A percentile compares a stretch with the other conserved stretches of the same genome.
phyloP scores from a whole-genome alignment of 1,140 invertebrate genomes.

The Drosophila tropicalis region DNA sequence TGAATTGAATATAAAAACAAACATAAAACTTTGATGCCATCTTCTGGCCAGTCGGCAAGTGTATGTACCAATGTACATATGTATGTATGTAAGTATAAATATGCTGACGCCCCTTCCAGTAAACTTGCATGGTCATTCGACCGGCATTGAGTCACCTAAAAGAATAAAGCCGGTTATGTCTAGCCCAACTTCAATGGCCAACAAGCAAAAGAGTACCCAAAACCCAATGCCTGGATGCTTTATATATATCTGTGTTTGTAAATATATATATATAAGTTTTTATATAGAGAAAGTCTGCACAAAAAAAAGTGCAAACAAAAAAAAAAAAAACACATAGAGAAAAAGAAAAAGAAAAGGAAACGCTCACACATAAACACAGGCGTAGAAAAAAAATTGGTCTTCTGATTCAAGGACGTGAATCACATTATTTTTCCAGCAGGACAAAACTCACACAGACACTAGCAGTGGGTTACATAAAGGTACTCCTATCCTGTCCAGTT shows the following conservation, averaged over 20 bases:
- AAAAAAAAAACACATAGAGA: constrained; percentile 48
- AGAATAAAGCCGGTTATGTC: constrained; percentile 65
- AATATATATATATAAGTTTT: constrained; percentile 60
- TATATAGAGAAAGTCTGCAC: constrained; percentile 80
- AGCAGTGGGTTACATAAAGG: constrained; percentile 63
- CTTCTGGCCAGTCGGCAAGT: constrained; percentile 23
- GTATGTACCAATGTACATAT: constrained; percentile 21
- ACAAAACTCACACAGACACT: constrained; percentile 69
- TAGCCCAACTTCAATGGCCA: constrained; percentile 61
- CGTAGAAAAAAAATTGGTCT: constrained; percentile 80
- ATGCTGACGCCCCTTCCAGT: constrained; percentile 6
- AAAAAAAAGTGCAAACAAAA: constrained; percentile 80
- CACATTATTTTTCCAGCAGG: constrained; percentile 79
- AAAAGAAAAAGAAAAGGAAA: constrained; percentile 54
- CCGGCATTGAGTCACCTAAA: constrained; percentile 64
- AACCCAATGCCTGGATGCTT: constrained; percentile 11
- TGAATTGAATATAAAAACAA: constrained; percentile 79
- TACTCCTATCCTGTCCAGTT: constrained; percentile 35
- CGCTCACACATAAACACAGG: constrained; percentile 54
- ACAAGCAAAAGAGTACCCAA: constrained; percentile 61
- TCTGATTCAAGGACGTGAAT: constrained; percentile 81
- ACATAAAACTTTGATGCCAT: constrained; percentile 73
- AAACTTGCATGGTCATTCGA: constrained; percentile 49
- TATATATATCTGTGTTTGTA: constrained; percentile 27
- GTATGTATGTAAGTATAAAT: not conserved